phyloP scores from a whole-genome alignment of 2,888 invertebrate species.

The Lochmaea crataegi region DNA sequence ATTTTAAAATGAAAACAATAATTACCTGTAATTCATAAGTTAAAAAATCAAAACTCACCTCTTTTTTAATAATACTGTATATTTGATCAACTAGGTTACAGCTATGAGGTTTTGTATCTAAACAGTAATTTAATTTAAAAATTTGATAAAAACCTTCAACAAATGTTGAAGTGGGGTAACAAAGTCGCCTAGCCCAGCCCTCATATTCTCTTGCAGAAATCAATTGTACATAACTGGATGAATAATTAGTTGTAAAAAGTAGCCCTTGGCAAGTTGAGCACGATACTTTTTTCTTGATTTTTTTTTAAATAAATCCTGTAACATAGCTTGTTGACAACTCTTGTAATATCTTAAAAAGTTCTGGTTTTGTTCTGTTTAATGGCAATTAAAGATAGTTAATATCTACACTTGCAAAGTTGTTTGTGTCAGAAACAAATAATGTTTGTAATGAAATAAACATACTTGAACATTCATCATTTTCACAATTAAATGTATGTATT shows the following conservation, averaged over 20 bases:
- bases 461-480: slow-evolving; percentile 25
- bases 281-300: slow-evolving; percentile 8
- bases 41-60: too few relatives aligned
- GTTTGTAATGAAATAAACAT: slow-evolving; percentile 23
- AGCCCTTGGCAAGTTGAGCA: not conserved
- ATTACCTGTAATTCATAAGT: too few relatives aligned
- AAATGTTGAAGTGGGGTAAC: too few relatives aligned
- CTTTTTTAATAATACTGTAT: too few relatives aligned
- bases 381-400: slow-evolving; percentile 1
- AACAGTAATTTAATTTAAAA: too few relatives aligned
- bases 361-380: slow-evolving; percentile 3
- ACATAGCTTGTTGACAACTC: slow-evolving; percentile 10
- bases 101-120: too few relatives aligned
- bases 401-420: not conserved
- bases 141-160: too few relatives aligned
- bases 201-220: not conserved
- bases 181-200: slow-evolving; percentile 2
- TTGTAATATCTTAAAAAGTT: slow-evolving; percentile 7
- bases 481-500: slow-evolving; percentile 33
- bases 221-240: slow-evolving; percentile 5
- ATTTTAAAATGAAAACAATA: too few relatives aligned
- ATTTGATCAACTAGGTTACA: too few relatives aligned
- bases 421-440: slow-evolving; percentile 14
- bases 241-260: slow-evolving; percentile 8
- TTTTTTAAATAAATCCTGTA: slow-evolving; percentile 17